Evolutionary conservation across 53 echinoderm and acorn worm genomes (phyloP).

Genomic region (Pentamera pediparva): DNA sequence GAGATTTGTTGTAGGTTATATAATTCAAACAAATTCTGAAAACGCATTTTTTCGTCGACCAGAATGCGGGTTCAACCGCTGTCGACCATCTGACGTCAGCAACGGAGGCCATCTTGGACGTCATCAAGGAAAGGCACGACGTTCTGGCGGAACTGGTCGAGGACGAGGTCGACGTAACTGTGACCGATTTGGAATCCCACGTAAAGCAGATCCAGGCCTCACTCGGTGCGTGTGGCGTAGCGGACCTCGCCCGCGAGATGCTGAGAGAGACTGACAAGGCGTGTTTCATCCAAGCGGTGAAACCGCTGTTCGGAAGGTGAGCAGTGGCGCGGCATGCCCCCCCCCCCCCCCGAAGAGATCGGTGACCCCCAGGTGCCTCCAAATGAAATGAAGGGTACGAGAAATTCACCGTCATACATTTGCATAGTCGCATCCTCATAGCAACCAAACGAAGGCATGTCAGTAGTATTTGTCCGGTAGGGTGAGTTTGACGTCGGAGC

Average conservation of each 20-base stretch:
- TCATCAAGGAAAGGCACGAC: constrained; percentile 32
- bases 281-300: constrained; percentile 50
- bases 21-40: not conserved
- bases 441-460: too few species aligned
- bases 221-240: constrained; percentile 46
- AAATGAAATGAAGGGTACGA: too few species aligned
- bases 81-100: constrained; percentile 46
- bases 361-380: too few species aligned
- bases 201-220: not conserved
- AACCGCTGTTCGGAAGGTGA: constrained; percentile 53
- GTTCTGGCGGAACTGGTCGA: constrained; percentile 46
- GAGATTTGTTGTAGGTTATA: not conserved
- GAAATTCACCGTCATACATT: too few species aligned
- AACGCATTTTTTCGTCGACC: not conserved
- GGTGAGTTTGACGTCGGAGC: too few species aligned
- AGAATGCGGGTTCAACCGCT: constrained; percentile 39
- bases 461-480: too few species aligned
- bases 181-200: constrained; percentile 29
- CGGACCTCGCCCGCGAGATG: constrained; percentile 49
- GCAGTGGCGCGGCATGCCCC: too few species aligned
- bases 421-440: too few species aligned
- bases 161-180: constrained; percentile 43
- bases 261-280: constrained; percentile 58
- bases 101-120: constrained; percentile 46
- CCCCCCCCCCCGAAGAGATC: too few species aligned